Base-by-base conservation (phyloP, 1,140 invertebrate genomes). In the Xylocopa sonorina region DNA sequence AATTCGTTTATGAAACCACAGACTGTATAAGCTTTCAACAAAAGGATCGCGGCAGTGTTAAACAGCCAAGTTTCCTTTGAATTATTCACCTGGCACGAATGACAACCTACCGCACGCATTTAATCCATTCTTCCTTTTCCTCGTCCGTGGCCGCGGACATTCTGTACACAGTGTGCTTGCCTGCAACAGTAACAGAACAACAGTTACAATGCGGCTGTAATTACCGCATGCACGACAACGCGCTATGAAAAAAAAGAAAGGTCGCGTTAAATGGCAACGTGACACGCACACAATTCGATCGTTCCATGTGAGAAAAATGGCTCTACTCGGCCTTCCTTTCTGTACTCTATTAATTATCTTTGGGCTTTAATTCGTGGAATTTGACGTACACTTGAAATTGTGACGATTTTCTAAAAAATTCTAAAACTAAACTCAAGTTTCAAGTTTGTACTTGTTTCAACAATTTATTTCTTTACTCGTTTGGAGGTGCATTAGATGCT, bases 81-180 rank as follows among this genome's bases (percentile, higher is more conserved):
- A 43, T 43, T 75, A 66, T 53, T 67, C 62, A 9, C 73, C n/a
- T n/a, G 14, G 18, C 46, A 48, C 14, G 24, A 32, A 9, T 16
- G 32, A 46, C 53, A 50, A 80, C 80, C 88, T 90, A 96, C 95
- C 94, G 93, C 48, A 99, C 95, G 89, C 97, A 97, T 90, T 96
- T 97, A 82, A 99, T 99, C 99, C 99, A 99, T 87, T 98, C 98
- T 86, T 98, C 97, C 89, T 99, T 97, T 91, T 99, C 99, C 85
- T 99, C 98, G 71, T 95, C 95, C 48, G 96, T 98, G 32, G 97
- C 96, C 16, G 99, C 98, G 51, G 98, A 99, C 98, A 99, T 99
- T 92, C 98, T 95, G 92, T 96, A 98, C 14, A 98, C 97, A 27
- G 96, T 97, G 90, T 99, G 98, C 91, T 98, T 98, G 50, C 95